Base-by-base conservation (phyloP, 2,113 vertebrate species). In the Circaetus cinerascens region DNA sequence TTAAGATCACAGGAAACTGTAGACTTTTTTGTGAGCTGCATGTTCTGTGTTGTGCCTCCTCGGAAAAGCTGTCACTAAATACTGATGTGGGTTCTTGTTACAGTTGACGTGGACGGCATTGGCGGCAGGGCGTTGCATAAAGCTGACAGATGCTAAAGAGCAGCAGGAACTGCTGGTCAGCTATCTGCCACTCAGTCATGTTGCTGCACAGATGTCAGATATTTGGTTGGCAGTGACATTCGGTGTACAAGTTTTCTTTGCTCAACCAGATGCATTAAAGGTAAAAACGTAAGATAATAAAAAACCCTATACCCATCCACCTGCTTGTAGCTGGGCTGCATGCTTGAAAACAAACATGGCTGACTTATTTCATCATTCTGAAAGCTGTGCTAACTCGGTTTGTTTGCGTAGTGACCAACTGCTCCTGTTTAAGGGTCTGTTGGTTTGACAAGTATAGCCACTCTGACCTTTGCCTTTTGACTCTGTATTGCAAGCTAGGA, bases 101-200 rank as follows among this genome's bases (percentile, higher is more conserved):
- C 57, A 99, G 99, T 79, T 99, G 71, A 99, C 99, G 0, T 99
- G 99, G 99, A 99, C 98, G 0, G 98, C 99, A 0, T 25, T 48
- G 0, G 69, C 92, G 1, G 98, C 98, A 1, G 67, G 96, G 2
- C 81, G 46, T 1, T 98, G 97, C 7, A 91, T 98, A 2, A 1
- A 9, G 5, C 96, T 99, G 57, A 60, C 26, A 0, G 91, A 96
- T 0, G 96, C 98, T 13, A 32, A n/a, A 0, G 67, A 95, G 21
- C 78, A 66, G n/a, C 99, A 99, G 97, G 99, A 99, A 82, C 5
- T 63, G 6, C 98, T 99, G 87, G 96, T 99, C 94, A 99, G 99
- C 94, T 99, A 99, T 93, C 98, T 99, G 59, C 99, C 99, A 3
- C 99, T 99, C 86, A 99, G 99, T 81, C 99, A 99, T 91, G 88